These are phyloP conservation scores for Microctonus aethiopoides DNA, from an alignment of 2,888 invertebrate genomes.

Conservation along the genomic window DNA sequence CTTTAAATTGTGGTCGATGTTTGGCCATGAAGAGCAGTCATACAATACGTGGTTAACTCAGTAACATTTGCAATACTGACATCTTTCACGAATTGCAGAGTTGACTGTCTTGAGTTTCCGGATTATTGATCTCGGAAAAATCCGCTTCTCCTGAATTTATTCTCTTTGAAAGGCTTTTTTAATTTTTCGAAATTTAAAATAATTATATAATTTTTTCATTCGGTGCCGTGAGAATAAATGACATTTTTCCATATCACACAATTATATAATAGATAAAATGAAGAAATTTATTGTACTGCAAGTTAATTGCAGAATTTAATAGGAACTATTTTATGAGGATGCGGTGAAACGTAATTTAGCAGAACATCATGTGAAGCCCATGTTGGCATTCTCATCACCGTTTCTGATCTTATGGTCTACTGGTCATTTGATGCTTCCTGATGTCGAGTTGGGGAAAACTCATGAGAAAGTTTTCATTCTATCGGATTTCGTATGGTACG, in stretches of 20 bases:
- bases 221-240: not conserved
- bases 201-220: not conserved
- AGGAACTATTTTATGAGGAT: not conserved
- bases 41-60: slow-evolving; percentile 29
- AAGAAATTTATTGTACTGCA: not conserved
- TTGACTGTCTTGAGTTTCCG: not conserved
- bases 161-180: too few species aligned
- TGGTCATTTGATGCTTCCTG: slow-evolving; percentile 27
- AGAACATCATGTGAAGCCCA: slow-evolving; percentile 5
- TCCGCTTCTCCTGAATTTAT: not conserved
- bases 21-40: not conserved
- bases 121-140: slow-evolving; percentile 7
- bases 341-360: not conserved
- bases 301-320: slow-evolving; percentile 20
- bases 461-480: slow-evolving; percentile 33
- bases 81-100: slow-evolving; percentile 35
- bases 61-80: slow-evolving; percentile 37
- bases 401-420: slow-evolving; percentile 33
- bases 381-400: not conserved
- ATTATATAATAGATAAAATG: not conserved
- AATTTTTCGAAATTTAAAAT: not conserved
- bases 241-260: not conserved
- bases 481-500: slow-evolving; percentile 28
- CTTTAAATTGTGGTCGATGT: slow-evolving; percentile 19
- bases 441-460: slow-evolving; percentile 22